Evolutionary conservation across 2,797 vertebrate species (phyloP).

Genomic region (Mormyrops attenuatus): DNA sequence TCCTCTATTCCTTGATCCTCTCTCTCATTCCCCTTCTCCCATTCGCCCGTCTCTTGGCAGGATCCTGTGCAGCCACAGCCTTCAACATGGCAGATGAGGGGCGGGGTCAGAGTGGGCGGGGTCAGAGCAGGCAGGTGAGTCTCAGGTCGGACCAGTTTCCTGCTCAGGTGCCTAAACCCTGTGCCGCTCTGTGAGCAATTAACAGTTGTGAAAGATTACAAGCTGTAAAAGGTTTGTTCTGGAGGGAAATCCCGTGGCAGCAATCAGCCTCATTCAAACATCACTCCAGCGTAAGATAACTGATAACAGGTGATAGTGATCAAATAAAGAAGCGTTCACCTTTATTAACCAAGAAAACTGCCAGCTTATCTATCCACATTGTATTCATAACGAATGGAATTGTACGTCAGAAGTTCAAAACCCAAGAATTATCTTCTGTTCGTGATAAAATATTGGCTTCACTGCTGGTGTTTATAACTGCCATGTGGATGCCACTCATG

Average conservation of each 20-base stretch:
- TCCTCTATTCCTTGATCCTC: background rate
- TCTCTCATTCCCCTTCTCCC: background rate
- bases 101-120: slow-evolving; percentile 28
- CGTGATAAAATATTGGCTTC: background rate
- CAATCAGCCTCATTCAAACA: background rate
- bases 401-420: background rate
- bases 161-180: background rate
- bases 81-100: slow-evolving; percentile 67
- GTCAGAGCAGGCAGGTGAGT: slow-evolving; percentile 64
- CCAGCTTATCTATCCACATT: background rate
- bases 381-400: background rate
- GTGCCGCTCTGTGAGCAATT: background rate
- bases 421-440: background rate
- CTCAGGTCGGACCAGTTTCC: slow-evolving; percentile 31
- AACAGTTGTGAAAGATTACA: slow-evolving; percentile 3
- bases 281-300: background rate
- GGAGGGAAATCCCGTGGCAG: background rate
- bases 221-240: slow-evolving; percentile 7
- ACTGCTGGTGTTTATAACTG: background rate
- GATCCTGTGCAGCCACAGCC: slow-evolving; percentile 69
- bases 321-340: slow-evolving; percentile 30
- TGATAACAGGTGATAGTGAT: background rate
- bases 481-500: background rate
- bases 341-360: slow-evolving; percentile 38
- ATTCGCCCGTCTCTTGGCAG: slow-evolving; percentile 69